Evolutionary conservation across 2,797 vertebrate genomes (phyloP).

Genomic region (Octomys mimax): DNA sequence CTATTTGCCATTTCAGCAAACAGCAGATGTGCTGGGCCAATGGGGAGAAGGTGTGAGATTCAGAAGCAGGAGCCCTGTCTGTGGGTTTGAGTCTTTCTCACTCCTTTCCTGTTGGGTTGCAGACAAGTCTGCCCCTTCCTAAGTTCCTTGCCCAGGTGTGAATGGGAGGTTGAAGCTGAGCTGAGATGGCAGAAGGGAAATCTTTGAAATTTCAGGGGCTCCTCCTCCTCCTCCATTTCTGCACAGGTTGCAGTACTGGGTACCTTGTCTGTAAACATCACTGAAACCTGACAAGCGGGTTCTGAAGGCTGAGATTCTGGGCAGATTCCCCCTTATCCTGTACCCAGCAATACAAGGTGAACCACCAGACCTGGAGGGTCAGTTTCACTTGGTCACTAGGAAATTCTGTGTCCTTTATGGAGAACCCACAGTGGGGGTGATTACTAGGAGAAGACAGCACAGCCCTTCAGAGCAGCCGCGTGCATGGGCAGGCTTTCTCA

Average conservation of each 20-base stretch:
- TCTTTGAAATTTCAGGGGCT: background rate
- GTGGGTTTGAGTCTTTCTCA: background rate
- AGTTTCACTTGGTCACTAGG: background rate
- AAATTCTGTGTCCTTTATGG: background rate
- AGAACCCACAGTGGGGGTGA: background rate
- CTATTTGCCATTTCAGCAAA: background rate
- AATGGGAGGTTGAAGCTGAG: background rate
- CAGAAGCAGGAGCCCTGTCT: background rate
- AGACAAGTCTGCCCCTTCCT: background rate
- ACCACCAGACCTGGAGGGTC: background rate
- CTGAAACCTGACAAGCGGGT: background rate
- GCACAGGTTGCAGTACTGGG: fast-evolving
- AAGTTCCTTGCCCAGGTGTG: background rate
- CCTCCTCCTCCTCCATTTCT: background rate
- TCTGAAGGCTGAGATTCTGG: background rate
- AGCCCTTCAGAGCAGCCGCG: background rate
- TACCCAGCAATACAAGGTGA: fast-evolving
- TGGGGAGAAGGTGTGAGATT: background rate
- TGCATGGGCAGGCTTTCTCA: background rate
- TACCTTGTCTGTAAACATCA: background rate
- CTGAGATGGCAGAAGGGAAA: background rate
- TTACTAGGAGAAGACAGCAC: background rate
- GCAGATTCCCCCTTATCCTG: too few species aligned
- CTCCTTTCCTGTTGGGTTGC: background rate
- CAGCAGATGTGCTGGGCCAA: fast-evolving